Percentiles rank a stretch among this genome's conserved stretches.
Conservation (phyloP, 2,797 vertebrate genomes). For the Cryptoprocta ferox region DNA sequence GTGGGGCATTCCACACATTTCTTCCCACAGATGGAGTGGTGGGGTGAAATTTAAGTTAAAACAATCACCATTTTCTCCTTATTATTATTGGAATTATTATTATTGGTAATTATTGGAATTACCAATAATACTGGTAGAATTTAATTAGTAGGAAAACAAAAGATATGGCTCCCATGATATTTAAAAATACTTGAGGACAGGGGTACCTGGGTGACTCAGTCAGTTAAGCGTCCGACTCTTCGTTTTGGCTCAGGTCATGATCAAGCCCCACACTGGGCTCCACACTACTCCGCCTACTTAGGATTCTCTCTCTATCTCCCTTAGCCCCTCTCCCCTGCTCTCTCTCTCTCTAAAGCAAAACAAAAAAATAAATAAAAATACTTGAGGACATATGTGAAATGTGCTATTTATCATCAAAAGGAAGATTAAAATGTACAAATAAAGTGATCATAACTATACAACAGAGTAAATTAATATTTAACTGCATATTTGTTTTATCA, state of each 20-base stretch:
- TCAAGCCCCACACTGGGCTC: too few species aligned
- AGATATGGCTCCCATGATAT: neutral
- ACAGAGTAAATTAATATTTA: neutral
- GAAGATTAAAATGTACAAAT: neutral
- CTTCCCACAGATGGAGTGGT: neutral
- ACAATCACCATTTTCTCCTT: neutral
- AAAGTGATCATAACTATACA: neutral
- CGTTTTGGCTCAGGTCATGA: too few species aligned
- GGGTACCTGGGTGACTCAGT: too few species aligned
- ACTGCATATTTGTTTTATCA: neutral
- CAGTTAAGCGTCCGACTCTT: too few species aligned
- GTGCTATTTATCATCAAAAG: neutral
- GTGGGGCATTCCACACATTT: neutral
- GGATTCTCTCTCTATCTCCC: too few species aligned
- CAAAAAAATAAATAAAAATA: neutral
- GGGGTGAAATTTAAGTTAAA: neutral
- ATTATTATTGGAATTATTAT: too few species aligned
- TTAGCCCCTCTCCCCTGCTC: too few species aligned
- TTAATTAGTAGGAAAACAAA: constrained; percentile 26
- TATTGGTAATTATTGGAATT: too few species aligned
- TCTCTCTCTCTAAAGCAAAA: too few species aligned
- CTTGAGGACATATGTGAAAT: neutral
- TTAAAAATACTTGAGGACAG: neutral
- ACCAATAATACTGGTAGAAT: neutral
- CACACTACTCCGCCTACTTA: too few species aligned